Conservation (phyloP, 2,888 invertebrate genomes). For the Cryptocheilus praepositus region DNA sequence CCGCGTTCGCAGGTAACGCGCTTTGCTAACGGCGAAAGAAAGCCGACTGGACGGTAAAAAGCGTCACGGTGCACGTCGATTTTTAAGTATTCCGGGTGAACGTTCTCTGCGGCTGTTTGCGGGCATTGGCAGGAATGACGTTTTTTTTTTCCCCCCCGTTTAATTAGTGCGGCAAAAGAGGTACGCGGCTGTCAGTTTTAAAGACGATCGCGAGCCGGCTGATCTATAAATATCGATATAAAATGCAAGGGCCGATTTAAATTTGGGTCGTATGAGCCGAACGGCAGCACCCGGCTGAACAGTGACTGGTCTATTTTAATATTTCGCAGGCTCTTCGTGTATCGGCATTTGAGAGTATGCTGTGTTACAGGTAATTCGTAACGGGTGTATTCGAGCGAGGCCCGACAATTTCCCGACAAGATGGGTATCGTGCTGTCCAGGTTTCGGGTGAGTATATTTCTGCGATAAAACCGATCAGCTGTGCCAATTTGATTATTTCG, state of each 20-base stretch:
- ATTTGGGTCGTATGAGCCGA: constrained; percentile 53
- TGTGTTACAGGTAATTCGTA: neutral
- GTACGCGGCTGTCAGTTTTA: too few relatives aligned
- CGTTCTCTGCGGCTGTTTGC: too few relatives aligned
- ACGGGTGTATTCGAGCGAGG: neutral
- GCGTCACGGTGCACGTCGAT: too few relatives aligned
- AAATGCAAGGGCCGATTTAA: constrained; percentile 55
- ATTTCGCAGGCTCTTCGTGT: constrained; percentile 29
- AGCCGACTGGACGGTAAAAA: too few relatives aligned
- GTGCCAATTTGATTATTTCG: neutral
- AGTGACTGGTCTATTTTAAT: constrained; percentile 37
- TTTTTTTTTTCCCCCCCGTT: too few relatives aligned
- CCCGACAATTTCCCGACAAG: constrained; percentile 19
- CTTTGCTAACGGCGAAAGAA: too few relatives aligned
- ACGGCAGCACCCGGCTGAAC: constrained; percentile 27
- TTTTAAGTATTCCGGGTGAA: too few relatives aligned
- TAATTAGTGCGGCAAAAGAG: too few relatives aligned
- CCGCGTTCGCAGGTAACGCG: too few relatives aligned
- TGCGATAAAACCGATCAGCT: constrained; percentile 1
- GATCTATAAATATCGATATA: constrained; percentile 53
- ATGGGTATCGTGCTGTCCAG: constrained; percentile 69
- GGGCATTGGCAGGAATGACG: too few relatives aligned
- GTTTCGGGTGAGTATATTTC: constrained; percentile 64
- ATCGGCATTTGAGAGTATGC: neutral
- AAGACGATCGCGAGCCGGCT: constrained; percentile 31